These are phyloP conservation scores for Drepana arcuata DNA, from an alignment of 1,140 invertebrate species.

Conservation along the genomic window DNA sequence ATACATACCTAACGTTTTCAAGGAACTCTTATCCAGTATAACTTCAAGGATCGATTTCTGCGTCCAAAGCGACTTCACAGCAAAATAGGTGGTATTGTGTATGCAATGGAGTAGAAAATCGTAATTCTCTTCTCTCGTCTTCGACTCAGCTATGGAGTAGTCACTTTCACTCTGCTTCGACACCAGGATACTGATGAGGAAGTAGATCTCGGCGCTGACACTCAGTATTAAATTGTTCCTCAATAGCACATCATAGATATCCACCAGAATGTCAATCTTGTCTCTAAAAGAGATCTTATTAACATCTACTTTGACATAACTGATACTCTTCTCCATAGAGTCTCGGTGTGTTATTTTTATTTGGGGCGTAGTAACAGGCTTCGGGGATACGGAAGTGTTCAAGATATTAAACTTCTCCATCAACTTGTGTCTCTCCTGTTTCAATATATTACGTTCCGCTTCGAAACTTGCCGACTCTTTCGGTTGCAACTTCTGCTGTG, in stretches of 20 bases:
- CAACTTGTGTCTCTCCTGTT: slow-evolving; percentile 59
- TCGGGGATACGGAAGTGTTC: slow-evolving; percentile 31
- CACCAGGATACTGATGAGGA: slow-evolving; percentile 56
- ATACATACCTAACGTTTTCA: slow-evolving; percentile 42
- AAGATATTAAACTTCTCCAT: slow-evolving; percentile 67
- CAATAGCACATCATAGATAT: slow-evolving; percentile 53
- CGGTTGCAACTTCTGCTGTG: slow-evolving; percentile 41
- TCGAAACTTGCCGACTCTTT: slow-evolving; percentile 50
- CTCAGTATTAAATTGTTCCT: slow-evolving; percentile 61
- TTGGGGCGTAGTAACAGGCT: slow-evolving; percentile 29
- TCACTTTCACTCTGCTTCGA: slow-evolving; percentile 51
- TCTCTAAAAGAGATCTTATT: slow-evolving; percentile 40
- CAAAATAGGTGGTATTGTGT: slow-evolving; percentile 64
- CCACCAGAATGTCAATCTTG: slow-evolving; percentile 45
- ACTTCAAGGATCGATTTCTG: slow-evolving; percentile 40
- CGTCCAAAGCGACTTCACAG: slow-evolving; percentile 55
- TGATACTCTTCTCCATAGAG: slow-evolving; percentile 23
- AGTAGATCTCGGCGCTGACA: slow-evolving; percentile 59
- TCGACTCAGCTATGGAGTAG: slow-evolving; percentile 20
- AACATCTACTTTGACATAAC: slow-evolving; percentile 34
- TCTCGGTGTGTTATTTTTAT: slow-evolving; percentile 44
- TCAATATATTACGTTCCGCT: slow-evolving; percentile 53
- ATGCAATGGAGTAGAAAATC: slow-evolving; percentile 45
- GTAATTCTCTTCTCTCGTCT: slow-evolving; percentile 24
- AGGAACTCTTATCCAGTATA: slow-evolving; percentile 53